These are phyloP conservation scores for Pangasius krempfi DNA, from an alignment of 2,797 vertebrate species.

Conservation along the genomic window DNA sequence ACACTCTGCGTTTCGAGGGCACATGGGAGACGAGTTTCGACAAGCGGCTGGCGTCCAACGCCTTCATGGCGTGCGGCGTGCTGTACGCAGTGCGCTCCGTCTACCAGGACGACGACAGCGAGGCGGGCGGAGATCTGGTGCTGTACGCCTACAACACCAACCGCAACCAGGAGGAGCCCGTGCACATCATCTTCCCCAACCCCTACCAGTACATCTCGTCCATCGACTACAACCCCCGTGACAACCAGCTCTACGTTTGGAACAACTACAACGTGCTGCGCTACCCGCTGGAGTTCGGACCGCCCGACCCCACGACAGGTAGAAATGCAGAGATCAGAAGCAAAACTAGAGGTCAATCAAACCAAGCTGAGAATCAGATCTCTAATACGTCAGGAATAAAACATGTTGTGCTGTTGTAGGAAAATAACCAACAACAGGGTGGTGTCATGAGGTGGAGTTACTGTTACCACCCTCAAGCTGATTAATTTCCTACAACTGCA, in stretches of 20 bases:
- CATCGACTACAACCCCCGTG: constrained; percentile 92
- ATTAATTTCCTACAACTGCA: background rate
- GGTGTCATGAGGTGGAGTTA: background rate
- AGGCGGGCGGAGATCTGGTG: constrained; percentile 86
- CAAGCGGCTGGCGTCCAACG: constrained; percentile 91
- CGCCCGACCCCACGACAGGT: constrained; percentile 85
- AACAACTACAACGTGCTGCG: constrained; percentile 93
- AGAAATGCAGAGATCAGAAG: constrained; percentile 17
- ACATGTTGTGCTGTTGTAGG: background rate
- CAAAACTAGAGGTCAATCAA: no score
- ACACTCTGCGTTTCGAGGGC: constrained; percentile 92
- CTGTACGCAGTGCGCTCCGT: constrained; percentile 91
- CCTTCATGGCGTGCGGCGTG: constrained; percentile 95
- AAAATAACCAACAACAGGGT: background rate
- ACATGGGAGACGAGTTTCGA: constrained; percentile 94
- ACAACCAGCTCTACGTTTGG: constrained; percentile 97
- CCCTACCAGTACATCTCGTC: constrained; percentile 94
- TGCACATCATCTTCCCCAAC: constrained; percentile 88
- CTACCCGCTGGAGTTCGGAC: constrained; percentile 88
- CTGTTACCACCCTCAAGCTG: background rate
- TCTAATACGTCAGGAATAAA: background rate
- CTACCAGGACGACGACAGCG: constrained; percentile 92
- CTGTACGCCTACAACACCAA: constrained; percentile 93
- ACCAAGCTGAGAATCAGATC: background rate
- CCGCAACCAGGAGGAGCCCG: constrained; percentile 79